Conservation (phyloP, 2,888 invertebrate species). For the Eurois occulta region DNA sequence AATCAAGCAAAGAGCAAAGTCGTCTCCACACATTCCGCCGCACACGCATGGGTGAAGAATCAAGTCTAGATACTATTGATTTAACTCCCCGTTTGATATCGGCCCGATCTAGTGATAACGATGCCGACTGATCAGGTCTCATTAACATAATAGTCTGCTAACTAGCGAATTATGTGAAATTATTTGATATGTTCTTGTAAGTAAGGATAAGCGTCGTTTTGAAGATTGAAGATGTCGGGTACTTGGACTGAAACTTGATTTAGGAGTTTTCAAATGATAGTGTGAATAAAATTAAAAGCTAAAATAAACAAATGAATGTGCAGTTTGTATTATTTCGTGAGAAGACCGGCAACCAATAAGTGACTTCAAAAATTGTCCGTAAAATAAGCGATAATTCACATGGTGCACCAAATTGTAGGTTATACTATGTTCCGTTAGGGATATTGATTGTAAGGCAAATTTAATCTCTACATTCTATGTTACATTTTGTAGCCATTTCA, state of each 20-base stretch:
- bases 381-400: neutral
- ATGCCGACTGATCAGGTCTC: constrained; percentile 68
- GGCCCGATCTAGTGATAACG: constrained; percentile 69
- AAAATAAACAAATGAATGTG: neutral
- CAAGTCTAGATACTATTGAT: constrained; percentile 74
- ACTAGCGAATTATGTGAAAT: constrained; percentile 49
- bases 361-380: neutral
- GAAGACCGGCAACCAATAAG: neutral
- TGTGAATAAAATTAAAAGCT: neutral
- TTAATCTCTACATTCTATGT: neutral
- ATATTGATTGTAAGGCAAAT: neutral
- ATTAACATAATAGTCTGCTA: constrained; percentile 72
- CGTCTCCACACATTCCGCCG: constrained; percentile 38
- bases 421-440: neutral
- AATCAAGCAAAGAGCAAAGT: constrained; percentile 6
- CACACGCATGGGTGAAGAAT: constrained; percentile 49
- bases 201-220: constrained; percentile 19
- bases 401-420: neutral
- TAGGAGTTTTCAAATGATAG: too few species aligned
- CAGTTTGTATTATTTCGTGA: neutral
- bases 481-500: neutral
- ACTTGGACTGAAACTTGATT: neutral
- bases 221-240: neutral
- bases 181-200: constrained; percentile 43
- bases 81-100: constrained; percentile 69